Percentiles rank a stretch among this genome's conserved stretches.
Conservation (phyloP, 2,888 invertebrate genomes). For the Auanema freiburgensis region DNA sequence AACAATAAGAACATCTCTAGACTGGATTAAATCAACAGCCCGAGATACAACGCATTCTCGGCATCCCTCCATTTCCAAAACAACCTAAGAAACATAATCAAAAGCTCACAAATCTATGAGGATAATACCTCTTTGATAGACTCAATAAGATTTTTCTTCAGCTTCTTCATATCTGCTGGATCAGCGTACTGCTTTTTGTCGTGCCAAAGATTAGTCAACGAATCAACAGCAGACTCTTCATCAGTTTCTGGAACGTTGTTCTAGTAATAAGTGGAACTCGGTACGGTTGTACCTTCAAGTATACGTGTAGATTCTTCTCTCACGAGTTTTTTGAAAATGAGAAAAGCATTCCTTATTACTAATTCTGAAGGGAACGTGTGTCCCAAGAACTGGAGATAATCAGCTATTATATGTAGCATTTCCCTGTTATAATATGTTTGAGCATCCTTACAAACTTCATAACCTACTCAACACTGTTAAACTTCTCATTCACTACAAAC, state of each 20-base stretch:
- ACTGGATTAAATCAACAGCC: conserved; percentile 40
- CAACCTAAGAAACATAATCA: conserved; percentile 30
- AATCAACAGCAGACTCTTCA: conserved; percentile 41
- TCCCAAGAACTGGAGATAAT: not conserved
- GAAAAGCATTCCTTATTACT: conserved; percentile 47
- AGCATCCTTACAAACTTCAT: not conserved
- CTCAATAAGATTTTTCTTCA: conserved; percentile 34
- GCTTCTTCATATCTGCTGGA: conserved; percentile 38
- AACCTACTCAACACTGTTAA: conserved; percentile 37
- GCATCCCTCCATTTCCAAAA: conserved; percentile 44
- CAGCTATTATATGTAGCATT: too few relatives aligned
- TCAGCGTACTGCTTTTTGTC: conserved; percentile 22
- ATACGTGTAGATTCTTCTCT: conserved; percentile 45
- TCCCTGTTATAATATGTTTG: too few relatives aligned
- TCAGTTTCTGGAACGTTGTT: conserved; percentile 3
- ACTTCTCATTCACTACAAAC: conserved; percentile 35
- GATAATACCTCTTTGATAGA: conserved; percentile 34
- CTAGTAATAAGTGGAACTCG: not conserved
- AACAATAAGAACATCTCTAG: conserved; percentile 47
- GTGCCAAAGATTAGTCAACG: conserved; percentile 50
- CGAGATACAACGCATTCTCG: conserved; percentile 41
- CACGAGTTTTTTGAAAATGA: conserved; percentile 45
- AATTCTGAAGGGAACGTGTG: conserved; percentile 36
- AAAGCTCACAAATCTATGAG: not conserved
- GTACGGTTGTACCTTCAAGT: conserved; percentile 9